phyloP scores from a whole-genome alignment of 2,888 invertebrate species.

The Chloroclystis v-ata region DNA sequence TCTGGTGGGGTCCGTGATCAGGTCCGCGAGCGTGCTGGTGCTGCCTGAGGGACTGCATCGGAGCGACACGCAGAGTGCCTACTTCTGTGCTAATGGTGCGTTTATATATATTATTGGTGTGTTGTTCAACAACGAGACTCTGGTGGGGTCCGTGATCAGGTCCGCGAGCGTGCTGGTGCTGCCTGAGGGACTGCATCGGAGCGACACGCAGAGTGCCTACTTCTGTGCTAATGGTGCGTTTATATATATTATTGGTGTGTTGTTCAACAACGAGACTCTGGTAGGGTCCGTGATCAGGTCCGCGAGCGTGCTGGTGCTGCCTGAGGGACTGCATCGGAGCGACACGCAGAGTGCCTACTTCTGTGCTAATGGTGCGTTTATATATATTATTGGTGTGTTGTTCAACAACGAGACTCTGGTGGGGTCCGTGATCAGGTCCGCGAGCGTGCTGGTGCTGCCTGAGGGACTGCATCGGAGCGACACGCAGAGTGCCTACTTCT shows the following conservation, averaged over 20 bases:
- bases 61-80: slow-evolving; percentile 83
- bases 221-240: slow-evolving; percentile 82
- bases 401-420: slow-evolving; percentile 79
- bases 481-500: slow-evolving; percentile 83
- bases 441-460: slow-evolving; percentile 78
- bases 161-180: slow-evolving; percentile 79
- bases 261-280: slow-evolving; percentile 77
- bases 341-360: slow-evolving; percentile 84
- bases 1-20: slow-evolving; percentile 79
- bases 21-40: slow-evolving; percentile 79
- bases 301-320: slow-evolving; percentile 78
- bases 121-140: slow-evolving; percentile 76
- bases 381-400: slow-evolving; percentile 40
- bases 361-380: slow-evolving; percentile 80
- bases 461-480: slow-evolving; percentile 81
- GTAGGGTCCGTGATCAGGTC: slow-evolving; percentile 81
- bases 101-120: neutral
- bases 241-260: slow-evolving; percentile 29
- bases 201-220: slow-evolving; percentile 83
- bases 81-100: slow-evolving; percentile 83
- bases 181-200: slow-evolving; percentile 80
- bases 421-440: slow-evolving; percentile 80
- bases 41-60: slow-evolving; percentile 80
- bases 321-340: slow-evolving; percentile 80
- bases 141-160: slow-evolving; percentile 80